Evolutionary conservation across 2,888 invertebrate genomes (phyloP), one percentile per base, ranked within the genome.

Genomic region (Amphiduros pacificus): DNA sequence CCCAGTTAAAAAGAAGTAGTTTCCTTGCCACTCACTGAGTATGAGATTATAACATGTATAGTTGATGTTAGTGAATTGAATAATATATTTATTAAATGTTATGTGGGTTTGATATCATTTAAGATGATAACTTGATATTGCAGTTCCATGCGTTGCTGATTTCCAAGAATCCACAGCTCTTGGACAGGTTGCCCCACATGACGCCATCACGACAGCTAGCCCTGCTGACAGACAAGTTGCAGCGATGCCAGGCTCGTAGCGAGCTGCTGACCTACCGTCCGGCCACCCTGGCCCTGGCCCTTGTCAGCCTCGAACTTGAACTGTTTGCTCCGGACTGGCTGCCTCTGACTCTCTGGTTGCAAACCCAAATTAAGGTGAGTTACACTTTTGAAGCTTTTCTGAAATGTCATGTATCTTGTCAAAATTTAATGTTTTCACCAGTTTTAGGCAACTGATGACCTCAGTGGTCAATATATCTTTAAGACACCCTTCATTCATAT

Each of bases 271-370:
- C 89, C 40, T 88, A 89, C 61, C 85, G 90, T 48, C 88, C 91
- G 64, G 89, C 90, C 52, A 89, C 90, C 65, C 84, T 93, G 66
- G 92, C 92, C 14, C 85, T 94, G 53, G 90, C 91, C 56, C 84
- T 93, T 66, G 85, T 94, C 67, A 89, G 89, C 77, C 84, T 87
- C 68, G 90, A 91, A 60, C 68, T 81, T 60, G 77, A 80, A 66
- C 74, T 75, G 68, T 70, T 69, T 52, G 72, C 73, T 5, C 69
- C 71, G 11, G 67, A 73, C 49, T 81, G 81, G 81, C 69, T 79
- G 57, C 66, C 74, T n/a, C 70, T 76, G 49, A 73, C 75, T 53
- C 62, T 71, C 57, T 72, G 69, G 53, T 66, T 80, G 52, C 79
- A 79, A 69, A 67, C 71, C 57, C 70, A 77, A 65, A 70, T 73